Evolutionary conservation across 2,888 invertebrate genomes (phyloP), one percentile per base, ranked within the genome.

Genomic region (Drosophila koepferae): DNA sequence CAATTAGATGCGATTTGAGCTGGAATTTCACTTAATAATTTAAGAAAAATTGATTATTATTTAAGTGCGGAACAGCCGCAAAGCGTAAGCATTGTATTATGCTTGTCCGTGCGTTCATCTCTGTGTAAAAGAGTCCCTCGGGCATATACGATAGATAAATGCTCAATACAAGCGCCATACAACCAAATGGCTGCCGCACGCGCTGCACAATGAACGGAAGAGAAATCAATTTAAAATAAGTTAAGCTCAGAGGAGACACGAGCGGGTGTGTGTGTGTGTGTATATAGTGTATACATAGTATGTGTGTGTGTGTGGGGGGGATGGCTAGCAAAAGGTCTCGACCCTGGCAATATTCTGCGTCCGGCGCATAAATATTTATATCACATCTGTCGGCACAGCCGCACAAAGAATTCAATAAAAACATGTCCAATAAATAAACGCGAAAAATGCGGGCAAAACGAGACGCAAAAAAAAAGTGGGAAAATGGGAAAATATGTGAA

Each of bases 1-100:
- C 88, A 90, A 86, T 86, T 90, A 86, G 83, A 79, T 55, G 34
- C 51, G 62, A 60, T 44, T 18, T 31, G 31, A 7, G 51, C 43
- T 31, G 40, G 36, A 46, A 53, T 53, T 71, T 77, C 80, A 73
- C 72, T 82, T 73, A 90, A 90, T 86, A 86, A 88, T 86, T 86
- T 82, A 86, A 86, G 86, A 72, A 75, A 82, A 88, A 89, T 86
- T 89, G 83, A 90, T 89, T 90, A 89, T 86, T 83, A 89, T 82
- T 86, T 86, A 86, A 88, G 86, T 86, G 80, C 78, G 75, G 80
- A 82, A 72, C 75, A 78, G 71, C 72, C 54, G 14, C 53, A 36
- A 12, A 34, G 14, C 59, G 12, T 14, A 40, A n/a, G 40, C 28
- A 60, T 31, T 40, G 48, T 40, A 38, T 60, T 48, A 28, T 48